Base-by-base conservation (phyloP, 2,113 vertebrate species). In the Eubucco bourcierii region DNA sequence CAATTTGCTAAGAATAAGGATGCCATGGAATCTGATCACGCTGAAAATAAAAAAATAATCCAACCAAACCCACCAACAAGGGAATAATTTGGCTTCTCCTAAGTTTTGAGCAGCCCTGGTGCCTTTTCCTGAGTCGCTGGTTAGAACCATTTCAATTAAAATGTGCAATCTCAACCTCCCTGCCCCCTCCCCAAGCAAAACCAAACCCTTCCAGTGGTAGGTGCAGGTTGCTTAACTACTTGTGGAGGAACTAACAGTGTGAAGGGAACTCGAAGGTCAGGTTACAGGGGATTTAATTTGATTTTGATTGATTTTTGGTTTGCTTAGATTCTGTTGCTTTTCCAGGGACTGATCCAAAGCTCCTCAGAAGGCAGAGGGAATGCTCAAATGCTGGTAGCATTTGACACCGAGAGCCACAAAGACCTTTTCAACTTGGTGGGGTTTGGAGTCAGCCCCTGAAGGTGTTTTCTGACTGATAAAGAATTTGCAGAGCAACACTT, bases 51-150 rank as follows among this genome's bases (percentile, higher is more conserved):
- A 37, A 29, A 34, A 46, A 46, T 46, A 46, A 19, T 8, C 23
- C 31, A 23, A 25, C 33, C 53, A 56, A 46, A 20, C 12, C 29
- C 77, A 67, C 67, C 76, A 77, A 56, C 39, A 31, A 16, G 65
- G 1, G 9, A 71, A 53, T 68, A 65, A 93, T 90, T 92, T 75
- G 89, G 91, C 89, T 94, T 92, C 90, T 58, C 41, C 61, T 44
- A 61, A 53, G 82, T 95, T 92, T 91, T 94, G 58, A 95, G 96
- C 91, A 93, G 95, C 95, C 91, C 85, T 80, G 77, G 73, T 91
- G 87, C 82, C 90, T 95, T 93, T 88, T 58, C 73, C 73, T 10
- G 6, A 61, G 84, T 65, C 82, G 37, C 64, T 34, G 24, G 64
- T 68, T 75, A 70, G 80, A 55, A 90, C 59, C 33, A 3, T 75